A percentile compares a stretch with the other conserved stretches of the same genome.
Conservation (phyloP, 2,113 vertebrate genomes). For the Apeltes quadracus region DNA sequence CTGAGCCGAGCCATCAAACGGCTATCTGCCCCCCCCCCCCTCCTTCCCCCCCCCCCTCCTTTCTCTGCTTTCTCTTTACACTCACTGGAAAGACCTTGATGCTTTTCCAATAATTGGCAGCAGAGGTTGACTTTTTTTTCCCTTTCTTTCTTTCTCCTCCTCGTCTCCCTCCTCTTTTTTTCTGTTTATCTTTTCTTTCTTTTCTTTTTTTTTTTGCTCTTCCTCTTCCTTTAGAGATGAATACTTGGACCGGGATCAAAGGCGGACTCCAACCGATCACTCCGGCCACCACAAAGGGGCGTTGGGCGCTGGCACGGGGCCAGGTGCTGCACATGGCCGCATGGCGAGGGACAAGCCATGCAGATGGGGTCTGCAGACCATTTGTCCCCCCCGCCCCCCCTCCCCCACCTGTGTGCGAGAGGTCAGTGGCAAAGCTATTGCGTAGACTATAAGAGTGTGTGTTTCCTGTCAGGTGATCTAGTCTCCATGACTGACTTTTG, state of each 20-base stretch:
- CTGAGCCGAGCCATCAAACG: conserved; percentile 68
- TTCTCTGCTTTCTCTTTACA: conserved; percentile 70
- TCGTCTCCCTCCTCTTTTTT: conserved; percentile 19
- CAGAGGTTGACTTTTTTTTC: conserved; percentile 74
- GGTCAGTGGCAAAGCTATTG: conserved; percentile 72
- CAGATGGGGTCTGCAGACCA: conserved; percentile 72
- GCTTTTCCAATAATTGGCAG: conserved; percentile 84
- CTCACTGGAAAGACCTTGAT: conserved; percentile 76
- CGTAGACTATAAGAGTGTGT: conserved; percentile 45
- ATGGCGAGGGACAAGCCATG: conserved; percentile 59
- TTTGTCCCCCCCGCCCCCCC: conserved; percentile 27
- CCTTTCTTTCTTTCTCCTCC: conserved; percentile 42
- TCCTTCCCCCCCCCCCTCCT: conserved; percentile 42
- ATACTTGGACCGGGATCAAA: conserved; percentile 81
- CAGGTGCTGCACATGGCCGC: conserved; percentile 70
- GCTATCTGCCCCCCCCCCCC: conserved; percentile 49
- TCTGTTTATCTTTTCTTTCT: conserved; percentile 45
- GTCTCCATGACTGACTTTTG: conserved; percentile 47
- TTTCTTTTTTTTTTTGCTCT: conserved; percentile 63
- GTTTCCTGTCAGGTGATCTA: conserved; percentile 70
- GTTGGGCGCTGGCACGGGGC: conserved; percentile 67
- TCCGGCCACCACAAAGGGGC: conserved; percentile 76
- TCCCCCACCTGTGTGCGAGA: conserved; percentile 33
- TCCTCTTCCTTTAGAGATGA: conserved; percentile 80
- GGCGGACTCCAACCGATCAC: conserved; percentile 71